A percentile compares a stretch with the other conserved stretches of the same genome.
Conservation (phyloP, 2,888 invertebrate species). For the Caenorhabditis plicata region DNA sequence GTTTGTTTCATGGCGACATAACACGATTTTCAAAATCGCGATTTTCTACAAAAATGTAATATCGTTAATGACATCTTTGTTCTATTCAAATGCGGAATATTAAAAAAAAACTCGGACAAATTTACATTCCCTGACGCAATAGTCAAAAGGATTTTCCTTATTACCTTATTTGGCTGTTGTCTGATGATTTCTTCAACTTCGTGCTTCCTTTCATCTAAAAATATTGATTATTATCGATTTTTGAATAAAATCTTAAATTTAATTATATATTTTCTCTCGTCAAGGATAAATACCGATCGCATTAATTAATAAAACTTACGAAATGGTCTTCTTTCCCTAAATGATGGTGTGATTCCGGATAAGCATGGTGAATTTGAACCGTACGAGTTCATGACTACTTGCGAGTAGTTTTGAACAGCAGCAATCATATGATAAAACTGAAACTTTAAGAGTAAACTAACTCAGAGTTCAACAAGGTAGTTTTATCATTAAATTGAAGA, state of each 20-base stretch:
- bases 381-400: constrained; percentile 20
- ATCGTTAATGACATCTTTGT: too few species aligned
- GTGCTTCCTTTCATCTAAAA: constrained; percentile 69
- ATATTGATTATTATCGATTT: background rate
- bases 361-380: constrained; percentile 10
- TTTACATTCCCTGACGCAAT: too few species aligned
- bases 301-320: constrained; percentile 61
- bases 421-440: constrained; percentile 28
- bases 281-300: background rate
- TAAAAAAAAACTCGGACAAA: too few species aligned
- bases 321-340: constrained; percentile 65
- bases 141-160: too few species aligned
- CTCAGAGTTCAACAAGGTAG: too few species aligned
- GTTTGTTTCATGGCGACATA: too few species aligned
- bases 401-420: constrained; percentile 27
- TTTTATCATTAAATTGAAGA: too few species aligned
- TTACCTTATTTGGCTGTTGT: constrained; percentile 71
- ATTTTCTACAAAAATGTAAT: too few species aligned
- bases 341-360: constrained; percentile 56
- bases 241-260: background rate
- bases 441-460: too few species aligned
- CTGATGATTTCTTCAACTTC: constrained; percentile 70
- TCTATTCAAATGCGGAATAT: too few species aligned
- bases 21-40: too few species aligned
- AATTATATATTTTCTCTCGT: background rate